phyloP scores from a whole-genome alignment of 2,113 vertebrate genomes.

The Toxostoma redivivum region DNA sequence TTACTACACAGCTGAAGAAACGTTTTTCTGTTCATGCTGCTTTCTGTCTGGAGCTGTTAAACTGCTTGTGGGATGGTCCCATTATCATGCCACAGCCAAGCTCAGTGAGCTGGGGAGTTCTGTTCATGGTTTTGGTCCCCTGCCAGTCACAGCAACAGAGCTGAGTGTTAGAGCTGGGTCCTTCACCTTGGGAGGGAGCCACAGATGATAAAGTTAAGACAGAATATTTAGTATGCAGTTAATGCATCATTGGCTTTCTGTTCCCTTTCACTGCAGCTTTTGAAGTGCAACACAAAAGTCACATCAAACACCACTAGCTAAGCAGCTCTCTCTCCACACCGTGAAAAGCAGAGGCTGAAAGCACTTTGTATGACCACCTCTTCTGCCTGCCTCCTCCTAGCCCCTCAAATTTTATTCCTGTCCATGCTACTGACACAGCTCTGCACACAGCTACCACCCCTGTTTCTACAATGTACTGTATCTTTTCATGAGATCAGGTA shows the following conservation, averaged over 20 bases:
- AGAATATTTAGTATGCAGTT: neutral
- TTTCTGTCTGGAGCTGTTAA: neutral
- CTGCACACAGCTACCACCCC: neutral
- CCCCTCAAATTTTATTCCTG: neutral
- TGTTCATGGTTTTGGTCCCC: neutral
- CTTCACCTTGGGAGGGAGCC: neutral
- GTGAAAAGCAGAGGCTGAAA: neutral
- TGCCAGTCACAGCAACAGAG: neutral
- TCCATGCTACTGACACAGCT: neutral
- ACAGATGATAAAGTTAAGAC: neutral
- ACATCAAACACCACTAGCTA: neutral
- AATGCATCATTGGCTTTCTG: neutral
- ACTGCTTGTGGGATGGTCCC: neutral
- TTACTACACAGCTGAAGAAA: neutral
- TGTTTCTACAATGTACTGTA: neutral
- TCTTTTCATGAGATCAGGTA: neutral
- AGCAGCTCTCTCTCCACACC: neutral
- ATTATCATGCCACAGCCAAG: neutral
- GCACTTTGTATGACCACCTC: neutral
- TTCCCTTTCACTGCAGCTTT: slow-evolving; percentile 5
- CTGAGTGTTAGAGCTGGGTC: neutral
- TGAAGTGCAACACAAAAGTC: neutral
- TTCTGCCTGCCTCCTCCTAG: neutral
- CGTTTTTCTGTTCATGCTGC: neutral
- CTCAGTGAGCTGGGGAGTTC: neutral